Evolutionary conservation across 2,888 invertebrate genomes (phyloP).

Genomic region (Cephus nigrinus): DNA sequence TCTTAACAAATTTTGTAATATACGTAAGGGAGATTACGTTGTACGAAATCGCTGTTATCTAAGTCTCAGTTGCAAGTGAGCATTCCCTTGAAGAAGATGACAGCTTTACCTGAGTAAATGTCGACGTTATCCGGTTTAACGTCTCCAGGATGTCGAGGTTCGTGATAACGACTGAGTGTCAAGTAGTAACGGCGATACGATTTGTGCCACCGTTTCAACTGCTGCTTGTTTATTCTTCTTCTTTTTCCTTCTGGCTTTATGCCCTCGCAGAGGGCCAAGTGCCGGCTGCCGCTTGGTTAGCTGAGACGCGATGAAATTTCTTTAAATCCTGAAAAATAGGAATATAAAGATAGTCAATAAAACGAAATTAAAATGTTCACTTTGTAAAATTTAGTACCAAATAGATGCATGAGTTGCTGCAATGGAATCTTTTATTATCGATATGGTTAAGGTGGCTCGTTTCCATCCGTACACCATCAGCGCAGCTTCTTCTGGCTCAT

Average conservation of each 20-base stretch:
- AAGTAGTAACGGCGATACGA: not conserved
- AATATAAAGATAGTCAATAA: not conserved
- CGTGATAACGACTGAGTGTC: not conserved
- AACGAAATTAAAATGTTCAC: not conserved
- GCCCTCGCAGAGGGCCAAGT: too few species aligned
- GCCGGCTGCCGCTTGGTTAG: not conserved
- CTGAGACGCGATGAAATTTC: not conserved
- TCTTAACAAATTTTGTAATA: not conserved
- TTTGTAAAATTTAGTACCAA: not conserved
- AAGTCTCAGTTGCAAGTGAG: not conserved
- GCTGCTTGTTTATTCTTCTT: too few species aligned
- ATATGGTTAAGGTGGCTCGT: constrained; percentile 16
- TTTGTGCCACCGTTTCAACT: not conserved
- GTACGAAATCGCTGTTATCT: not conserved
- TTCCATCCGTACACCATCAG: not conserved
- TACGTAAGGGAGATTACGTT: not conserved
- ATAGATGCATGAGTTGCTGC: not conserved
- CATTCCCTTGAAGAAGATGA: not conserved
- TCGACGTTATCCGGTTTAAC: not conserved
- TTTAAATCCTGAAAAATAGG: not conserved
- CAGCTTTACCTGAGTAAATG: not conserved
- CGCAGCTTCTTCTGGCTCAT: constrained; percentile 25
- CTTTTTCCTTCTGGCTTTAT: too few species aligned
- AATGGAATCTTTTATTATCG: constrained; percentile 13
- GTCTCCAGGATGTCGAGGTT: not conserved